Evolutionary conservation across 2,888 invertebrate genomes (phyloP).

Genomic region (Trypoxylon attenuatum): DNA sequence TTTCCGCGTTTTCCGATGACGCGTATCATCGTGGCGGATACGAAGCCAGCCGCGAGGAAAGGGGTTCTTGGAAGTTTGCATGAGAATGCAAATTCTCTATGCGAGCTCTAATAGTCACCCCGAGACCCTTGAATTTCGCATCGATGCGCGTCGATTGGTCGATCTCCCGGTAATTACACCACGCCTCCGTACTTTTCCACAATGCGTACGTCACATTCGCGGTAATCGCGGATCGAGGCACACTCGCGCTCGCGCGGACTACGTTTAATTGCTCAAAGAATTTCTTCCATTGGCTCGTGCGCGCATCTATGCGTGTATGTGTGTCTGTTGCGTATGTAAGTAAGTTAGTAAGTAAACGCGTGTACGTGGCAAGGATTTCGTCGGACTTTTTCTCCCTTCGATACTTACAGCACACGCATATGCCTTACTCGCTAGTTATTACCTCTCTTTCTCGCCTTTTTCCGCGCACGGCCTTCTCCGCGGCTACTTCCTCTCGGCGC

Average conservation of each 20-base stretch:
- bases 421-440: background rate
- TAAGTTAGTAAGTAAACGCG: too few species aligned
- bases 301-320: background rate
- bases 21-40: background rate
- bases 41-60: too few species aligned
- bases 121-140: too few species aligned
- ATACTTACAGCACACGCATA: too few species aligned
- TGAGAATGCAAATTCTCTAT: background rate
- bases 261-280: conserved; percentile 69
- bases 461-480: background rate
- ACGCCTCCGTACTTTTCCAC: conserved; percentile 11
- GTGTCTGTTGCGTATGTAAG: conserved; percentile 25
- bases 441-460: background rate
- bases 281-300: conserved; percentile 62
- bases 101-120: too few species aligned
- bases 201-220: conserved; percentile 1
- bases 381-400: conserved; percentile 19
- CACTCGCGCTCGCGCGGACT: conserved; percentile 39
- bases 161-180: conserved; percentile 15
- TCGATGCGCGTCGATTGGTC: conserved; percentile 1
- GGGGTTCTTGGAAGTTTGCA: background rate
- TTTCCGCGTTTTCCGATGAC: background rate
- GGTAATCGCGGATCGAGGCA: conserved; percentile 9
- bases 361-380: conserved; percentile 45
- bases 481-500: conserved; percentile 15